These are phyloP conservation scores for Melanotaenia boesemani DNA, from an alignment of 2,797 vertebrate genomes.

Conservation along the genomic window DNA sequence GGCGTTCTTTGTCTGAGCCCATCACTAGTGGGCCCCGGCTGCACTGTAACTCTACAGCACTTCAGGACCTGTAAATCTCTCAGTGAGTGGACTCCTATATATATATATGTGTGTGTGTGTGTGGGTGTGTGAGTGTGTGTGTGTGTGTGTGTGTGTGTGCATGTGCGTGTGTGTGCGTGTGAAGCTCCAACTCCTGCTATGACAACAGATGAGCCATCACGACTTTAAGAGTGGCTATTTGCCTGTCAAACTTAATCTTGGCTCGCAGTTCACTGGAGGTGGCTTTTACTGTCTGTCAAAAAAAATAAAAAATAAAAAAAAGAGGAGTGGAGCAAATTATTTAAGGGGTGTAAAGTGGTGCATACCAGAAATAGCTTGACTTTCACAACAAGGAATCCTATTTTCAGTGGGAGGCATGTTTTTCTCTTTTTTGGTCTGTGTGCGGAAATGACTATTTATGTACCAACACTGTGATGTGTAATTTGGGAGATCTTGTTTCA, in stretches of 20 bases:
- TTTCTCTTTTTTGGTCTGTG: conserved; percentile 52
- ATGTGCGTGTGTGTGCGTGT: conserved; percentile 14
- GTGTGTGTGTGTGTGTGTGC: conserved; percentile 10
- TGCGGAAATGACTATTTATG: conserved; percentile 78
- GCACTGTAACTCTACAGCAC: conserved; percentile 58
- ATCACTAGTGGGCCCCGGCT: conserved; percentile 45
- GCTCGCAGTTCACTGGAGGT: conserved; percentile 58
- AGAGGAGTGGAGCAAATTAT: conserved; percentile 52
- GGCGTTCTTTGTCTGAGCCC: conserved; percentile 50
- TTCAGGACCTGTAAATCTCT: conserved; percentile 69
- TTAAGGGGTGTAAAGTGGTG: conserved; percentile 66
- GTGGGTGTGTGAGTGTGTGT: conserved; percentile 16
- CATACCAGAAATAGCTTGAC: conserved; percentile 80
- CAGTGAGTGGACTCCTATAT: conserved; percentile 24
- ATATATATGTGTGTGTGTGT: conserved; percentile 10
- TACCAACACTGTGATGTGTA: conserved; percentile 70
- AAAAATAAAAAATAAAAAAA: conserved; percentile 28
- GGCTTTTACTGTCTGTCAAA: conserved; percentile 71
- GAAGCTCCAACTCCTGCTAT: conserved; percentile 52
- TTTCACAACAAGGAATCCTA: conserved; percentile 73
- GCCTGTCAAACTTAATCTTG: conserved; percentile 75
- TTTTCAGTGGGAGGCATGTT: conserved; percentile 74
- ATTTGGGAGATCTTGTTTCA: conserved; percentile 75
- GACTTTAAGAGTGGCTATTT: conserved; percentile 69
- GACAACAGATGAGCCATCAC: conserved; percentile 68